Conservation (phyloP, 2,888 invertebrate genomes). For the Neria commutata region DNA sequence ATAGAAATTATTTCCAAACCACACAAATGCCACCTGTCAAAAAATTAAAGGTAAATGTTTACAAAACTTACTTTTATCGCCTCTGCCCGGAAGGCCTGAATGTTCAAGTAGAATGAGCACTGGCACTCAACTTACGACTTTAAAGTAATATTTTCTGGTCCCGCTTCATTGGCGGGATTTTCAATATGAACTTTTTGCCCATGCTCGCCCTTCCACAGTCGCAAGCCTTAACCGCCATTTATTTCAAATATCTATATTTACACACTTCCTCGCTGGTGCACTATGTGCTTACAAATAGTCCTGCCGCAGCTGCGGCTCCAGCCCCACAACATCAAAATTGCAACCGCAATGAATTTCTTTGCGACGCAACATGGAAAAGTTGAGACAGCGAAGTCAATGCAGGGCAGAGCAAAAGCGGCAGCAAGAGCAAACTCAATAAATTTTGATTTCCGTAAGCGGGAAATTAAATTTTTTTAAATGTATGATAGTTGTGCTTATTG, state of each 20-base stretch:
- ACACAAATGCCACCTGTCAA: no score
- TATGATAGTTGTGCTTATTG: neutral
- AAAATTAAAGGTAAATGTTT: no score
- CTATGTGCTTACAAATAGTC: neutral
- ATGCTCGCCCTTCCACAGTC: neutral
- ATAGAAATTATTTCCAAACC: no score
- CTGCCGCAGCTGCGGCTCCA: neutral
- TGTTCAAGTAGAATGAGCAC: no score
- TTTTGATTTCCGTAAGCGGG: constrained; percentile 54
- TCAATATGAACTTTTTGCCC: neutral
- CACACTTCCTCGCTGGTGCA: no score
- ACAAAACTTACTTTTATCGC: no score
- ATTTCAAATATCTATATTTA: constrained; percentile 3
- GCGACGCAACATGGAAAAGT: no score
- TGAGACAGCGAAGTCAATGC: no score
- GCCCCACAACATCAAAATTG: no score
- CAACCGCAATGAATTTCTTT: constrained; percentile 54
- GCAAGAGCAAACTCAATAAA: constrained; percentile 35
- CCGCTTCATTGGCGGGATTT: neutral
- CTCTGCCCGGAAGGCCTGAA: no score
- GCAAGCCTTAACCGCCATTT: neutral
- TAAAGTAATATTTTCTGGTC: neutral
- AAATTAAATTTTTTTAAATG: constrained; percentile 38
- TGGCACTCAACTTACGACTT: no score
- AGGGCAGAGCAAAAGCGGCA: neutral